A percentile compares a stretch with the other conserved stretches of the same genome.
phyloP scores from a whole-genome alignment of 2,888 invertebrate species.

The Podabrus alpinus region DNA sequence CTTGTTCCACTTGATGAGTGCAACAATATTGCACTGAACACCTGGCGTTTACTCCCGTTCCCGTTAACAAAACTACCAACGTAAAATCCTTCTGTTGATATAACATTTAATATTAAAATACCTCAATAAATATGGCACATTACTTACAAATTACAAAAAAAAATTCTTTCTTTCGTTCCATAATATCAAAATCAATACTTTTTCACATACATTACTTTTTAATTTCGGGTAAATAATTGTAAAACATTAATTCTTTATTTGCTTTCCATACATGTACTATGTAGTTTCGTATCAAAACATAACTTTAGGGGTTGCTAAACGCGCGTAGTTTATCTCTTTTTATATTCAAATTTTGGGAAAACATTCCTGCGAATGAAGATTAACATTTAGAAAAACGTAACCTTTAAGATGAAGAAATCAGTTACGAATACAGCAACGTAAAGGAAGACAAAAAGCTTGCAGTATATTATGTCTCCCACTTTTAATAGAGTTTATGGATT shows the following conservation, averaged over 20 bases:
- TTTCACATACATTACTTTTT: background rate
- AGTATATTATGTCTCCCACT: background rate
- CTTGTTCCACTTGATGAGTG: conserved; percentile 39
- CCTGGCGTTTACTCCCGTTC: conserved; percentile 33
- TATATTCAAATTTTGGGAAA: background rate
- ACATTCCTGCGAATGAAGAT: background rate
- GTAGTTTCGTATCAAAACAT: background rate
- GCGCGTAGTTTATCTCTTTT: background rate
- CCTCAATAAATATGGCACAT: background rate
- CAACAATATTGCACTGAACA: conserved; percentile 35
- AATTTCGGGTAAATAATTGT: background rate
- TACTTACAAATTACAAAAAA: background rate
- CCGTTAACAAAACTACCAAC: background rate
- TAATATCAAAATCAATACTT: background rate
- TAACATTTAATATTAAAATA: background rate
- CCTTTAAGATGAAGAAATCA: background rate
- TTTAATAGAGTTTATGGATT: background rate
- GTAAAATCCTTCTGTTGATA: conserved; percentile 1
- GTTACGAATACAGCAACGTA: background rate
- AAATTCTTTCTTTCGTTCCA: background rate
- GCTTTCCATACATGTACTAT: too few species aligned
- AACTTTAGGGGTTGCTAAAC: too few species aligned
- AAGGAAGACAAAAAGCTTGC: background rate
- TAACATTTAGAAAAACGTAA: background rate
- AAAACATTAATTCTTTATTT: background rate